phyloP scores from a whole-genome alignment of 2,888 invertebrate genomes.

The Tubulanus polymorphus region DNA sequence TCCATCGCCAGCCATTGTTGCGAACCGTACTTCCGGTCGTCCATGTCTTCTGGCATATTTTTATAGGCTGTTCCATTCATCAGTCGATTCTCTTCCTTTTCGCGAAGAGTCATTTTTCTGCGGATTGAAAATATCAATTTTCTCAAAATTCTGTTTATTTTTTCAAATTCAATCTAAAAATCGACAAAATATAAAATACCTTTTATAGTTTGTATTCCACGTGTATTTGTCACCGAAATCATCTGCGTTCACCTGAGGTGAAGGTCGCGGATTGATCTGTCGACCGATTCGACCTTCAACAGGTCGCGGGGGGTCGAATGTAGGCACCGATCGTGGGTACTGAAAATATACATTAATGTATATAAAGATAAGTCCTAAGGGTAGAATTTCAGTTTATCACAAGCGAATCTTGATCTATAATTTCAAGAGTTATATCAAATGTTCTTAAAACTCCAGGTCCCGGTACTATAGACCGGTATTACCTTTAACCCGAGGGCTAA shows the following conservation, averaged over 20 bases:
- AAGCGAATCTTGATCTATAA: background rate
- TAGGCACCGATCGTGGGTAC: slow-evolving; percentile 36
- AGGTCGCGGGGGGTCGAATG: slow-evolving; percentile 45
- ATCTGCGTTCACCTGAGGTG: slow-evolving; percentile 23
- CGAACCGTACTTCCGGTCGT: slow-evolving; percentile 17
- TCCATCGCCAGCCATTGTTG: slow-evolving; percentile 30
- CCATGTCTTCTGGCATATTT: slow-evolving; percentile 32
- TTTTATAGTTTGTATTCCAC: background rate
- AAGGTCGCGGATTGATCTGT: slow-evolving; percentile 28
- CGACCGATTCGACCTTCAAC: slow-evolving; percentile 40
- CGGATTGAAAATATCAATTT: slow-evolving; percentile 21
- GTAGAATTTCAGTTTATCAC: background rate
- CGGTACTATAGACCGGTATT: background rate
- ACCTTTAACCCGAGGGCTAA: too few relatives aligned
- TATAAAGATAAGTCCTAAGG: background rate
- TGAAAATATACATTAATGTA: too few relatives aligned
- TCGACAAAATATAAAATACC: too few relatives aligned
- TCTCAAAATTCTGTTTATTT: too few relatives aligned
- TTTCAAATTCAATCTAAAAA: too few relatives aligned
- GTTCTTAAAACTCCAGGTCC: background rate
- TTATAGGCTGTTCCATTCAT: slow-evolving; percentile 39
- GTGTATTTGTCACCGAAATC: background rate
- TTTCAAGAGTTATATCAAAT: background rate
- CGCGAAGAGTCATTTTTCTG: slow-evolving; percentile 29
- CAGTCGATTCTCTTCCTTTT: slow-evolving; percentile 39